Percentiles rank a stretch among this genome's conserved stretches.
Conservation (phyloP, 2,113 vertebrate genomes). For the Sylvietta virens region DNA sequence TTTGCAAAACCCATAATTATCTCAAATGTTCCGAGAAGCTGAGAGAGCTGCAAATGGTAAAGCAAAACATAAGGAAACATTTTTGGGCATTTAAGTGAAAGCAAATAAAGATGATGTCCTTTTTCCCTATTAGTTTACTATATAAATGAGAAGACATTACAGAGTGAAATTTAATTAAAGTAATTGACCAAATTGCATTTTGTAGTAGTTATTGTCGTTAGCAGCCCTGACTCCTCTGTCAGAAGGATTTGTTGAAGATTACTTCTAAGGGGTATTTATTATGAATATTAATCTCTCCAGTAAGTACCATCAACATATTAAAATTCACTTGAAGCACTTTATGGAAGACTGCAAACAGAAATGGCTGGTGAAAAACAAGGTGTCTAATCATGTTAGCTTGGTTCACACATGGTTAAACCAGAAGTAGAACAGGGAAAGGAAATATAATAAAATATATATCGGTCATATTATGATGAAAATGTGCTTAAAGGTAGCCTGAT, state of each 20-base stretch:
- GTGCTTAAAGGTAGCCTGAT: constrained; percentile 12
- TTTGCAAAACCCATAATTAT: constrained; percentile 66
- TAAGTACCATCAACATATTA: constrained; percentile 76
- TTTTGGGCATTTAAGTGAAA: constrained; percentile 43
- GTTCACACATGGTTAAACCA: constrained; percentile 66
- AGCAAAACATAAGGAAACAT: constrained; percentile 33
- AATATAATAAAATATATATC: neutral
- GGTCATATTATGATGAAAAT: constrained; percentile 22
- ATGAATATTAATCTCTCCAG: constrained; percentile 84
- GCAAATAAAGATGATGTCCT: constrained; percentile 57
- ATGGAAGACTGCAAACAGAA: constrained; percentile 69
- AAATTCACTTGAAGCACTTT: constrained; percentile 76
- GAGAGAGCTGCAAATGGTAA: constrained; percentile 38
- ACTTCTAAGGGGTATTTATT: constrained; percentile 79
- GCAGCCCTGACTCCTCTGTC: constrained; percentile 80
- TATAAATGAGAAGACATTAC: constrained; percentile 82
- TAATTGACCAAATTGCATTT: constrained; percentile 92
- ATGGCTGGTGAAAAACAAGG: constrained; percentile 58
- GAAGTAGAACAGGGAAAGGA: constrained; percentile 29
- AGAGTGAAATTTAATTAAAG: constrained; percentile 86
- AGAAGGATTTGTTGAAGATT: constrained; percentile 73
- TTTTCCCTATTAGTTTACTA: constrained; percentile 72
- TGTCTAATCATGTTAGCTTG: constrained; percentile 64
- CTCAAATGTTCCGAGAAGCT: constrained; percentile 49
- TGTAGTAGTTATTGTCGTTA: constrained; percentile 83